These are phyloP conservation scores for Malurus elegans DNA, from an alignment of 2,113 vertebrate genomes.

Conservation along the genomic window DNA sequence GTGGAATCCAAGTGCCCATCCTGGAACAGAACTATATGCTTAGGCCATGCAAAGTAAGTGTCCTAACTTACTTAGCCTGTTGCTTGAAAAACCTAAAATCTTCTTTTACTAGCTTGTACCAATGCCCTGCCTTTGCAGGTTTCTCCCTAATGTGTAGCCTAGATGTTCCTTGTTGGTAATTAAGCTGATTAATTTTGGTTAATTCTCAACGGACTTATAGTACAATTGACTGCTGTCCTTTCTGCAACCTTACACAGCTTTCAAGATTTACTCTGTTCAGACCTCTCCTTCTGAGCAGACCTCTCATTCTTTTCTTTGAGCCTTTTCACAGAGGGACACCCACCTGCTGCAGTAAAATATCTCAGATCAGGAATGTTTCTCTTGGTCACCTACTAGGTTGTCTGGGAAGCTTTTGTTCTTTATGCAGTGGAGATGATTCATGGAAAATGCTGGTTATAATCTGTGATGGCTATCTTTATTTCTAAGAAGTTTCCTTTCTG, in stretches of 20 bases:
- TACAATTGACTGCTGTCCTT: background rate
- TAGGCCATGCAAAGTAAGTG: background rate
- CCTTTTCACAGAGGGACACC: background rate
- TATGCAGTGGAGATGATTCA: background rate
- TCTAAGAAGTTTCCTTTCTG: background rate
- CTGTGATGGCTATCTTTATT: background rate
- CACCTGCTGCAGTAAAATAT: background rate
- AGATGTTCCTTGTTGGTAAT: background rate
- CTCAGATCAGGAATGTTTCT: background rate
- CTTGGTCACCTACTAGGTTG: background rate
- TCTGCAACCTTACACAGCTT: background rate
- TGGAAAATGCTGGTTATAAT: background rate
- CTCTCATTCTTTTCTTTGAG: background rate
- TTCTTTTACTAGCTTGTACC: background rate
- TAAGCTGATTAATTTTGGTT: slow-evolving; percentile 19
- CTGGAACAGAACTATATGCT: background rate
- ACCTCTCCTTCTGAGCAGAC: background rate
- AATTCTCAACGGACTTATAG: background rate
- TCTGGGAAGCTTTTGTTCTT: background rate
- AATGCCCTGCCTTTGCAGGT: background rate
- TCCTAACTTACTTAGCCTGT: background rate
- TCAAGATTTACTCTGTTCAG: background rate
- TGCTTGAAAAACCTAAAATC: background rate
- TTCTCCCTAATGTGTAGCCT: background rate
- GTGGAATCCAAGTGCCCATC: background rate